A percentile compares a stretch with the other conserved stretches of the same genome.
Conservation (phyloP, 2,888 invertebrate species). For the Pegoplata infirma region DNA sequence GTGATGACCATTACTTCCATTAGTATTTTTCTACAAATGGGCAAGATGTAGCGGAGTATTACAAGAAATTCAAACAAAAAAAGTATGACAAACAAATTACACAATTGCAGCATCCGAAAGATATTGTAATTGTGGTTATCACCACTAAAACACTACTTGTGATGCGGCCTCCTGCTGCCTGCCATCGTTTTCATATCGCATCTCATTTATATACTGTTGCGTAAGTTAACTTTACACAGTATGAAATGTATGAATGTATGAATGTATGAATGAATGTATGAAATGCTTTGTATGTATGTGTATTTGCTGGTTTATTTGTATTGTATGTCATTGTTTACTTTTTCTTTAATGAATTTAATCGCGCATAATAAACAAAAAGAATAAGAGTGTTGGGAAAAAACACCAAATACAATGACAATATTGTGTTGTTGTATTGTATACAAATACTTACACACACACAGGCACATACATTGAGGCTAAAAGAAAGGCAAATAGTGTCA, state of each 20-base stretch:
- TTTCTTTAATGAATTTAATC: conserved; percentile 75
- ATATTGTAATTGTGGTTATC: conserved; percentile 55
- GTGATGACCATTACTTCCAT: conserved; percentile 30
- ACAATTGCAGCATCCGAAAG: conserved; percentile 53
- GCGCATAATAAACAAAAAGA: conserved; percentile 71
- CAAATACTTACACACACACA: neutral
- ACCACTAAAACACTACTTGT: conserved; percentile 7
- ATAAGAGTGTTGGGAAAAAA: conserved; percentile 3
- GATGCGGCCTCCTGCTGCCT: neutral
- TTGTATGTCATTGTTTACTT: conserved; percentile 63
- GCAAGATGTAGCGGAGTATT: conserved; percentile 2
- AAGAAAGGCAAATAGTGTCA: neutral
- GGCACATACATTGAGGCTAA: too few species aligned
- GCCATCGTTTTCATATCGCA: neutral
- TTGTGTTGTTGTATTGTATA: neutral
- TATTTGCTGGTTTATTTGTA: conserved; percentile 54
- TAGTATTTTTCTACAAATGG: conserved; percentile 29
- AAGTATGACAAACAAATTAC: conserved; percentile 48
- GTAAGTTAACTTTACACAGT: conserved; percentile 51
- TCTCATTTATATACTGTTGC: conserved; percentile 22
- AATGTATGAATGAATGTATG: conserved; percentile 20
- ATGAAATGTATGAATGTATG: neutral
- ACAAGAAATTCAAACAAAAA: neutral
- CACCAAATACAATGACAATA: conserved; percentile 24
- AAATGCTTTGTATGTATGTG: too few species aligned